Percentiles rank a stretch among this genome's conserved stretches.
These are phyloP conservation scores for Lutjanus argentimaculatus DNA, from an alignment of 2,797 vertebrate genomes.

Conservation along the genomic window DNA sequence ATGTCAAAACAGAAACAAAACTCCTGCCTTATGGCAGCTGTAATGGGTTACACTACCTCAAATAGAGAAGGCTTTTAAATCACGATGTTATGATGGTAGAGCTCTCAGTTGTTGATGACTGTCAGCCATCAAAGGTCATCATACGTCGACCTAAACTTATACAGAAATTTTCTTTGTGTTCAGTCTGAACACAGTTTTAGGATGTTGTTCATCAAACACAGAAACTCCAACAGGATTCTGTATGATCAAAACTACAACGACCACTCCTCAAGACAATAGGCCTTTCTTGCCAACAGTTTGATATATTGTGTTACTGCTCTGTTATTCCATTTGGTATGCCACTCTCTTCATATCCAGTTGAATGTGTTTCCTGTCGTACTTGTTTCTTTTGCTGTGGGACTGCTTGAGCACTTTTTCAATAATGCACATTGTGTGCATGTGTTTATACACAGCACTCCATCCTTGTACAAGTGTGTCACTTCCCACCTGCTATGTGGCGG, in stretches of 20 bases:
- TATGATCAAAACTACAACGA: neutral
- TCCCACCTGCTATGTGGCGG: slow-evolving; percentile 40
- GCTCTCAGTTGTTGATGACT: no score
- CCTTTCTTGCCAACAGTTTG: neutral
- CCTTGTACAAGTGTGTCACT: slow-evolving; percentile 41
- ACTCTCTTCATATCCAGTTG: neutral
- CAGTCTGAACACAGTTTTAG: neutral
- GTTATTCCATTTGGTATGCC: neutral
- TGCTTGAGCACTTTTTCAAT: slow-evolving; percentile 4
- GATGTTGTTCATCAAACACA: neutral
- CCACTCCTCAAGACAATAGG: neutral
- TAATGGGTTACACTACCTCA: no score
- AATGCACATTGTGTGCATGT: slow-evolving; percentile 1
- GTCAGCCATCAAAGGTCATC: no score
- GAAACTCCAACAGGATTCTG: neutral
- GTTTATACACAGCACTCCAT: slow-evolving; percentile 33
- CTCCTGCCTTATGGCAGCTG: no score
- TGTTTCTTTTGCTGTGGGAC: neutral
- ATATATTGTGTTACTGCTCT: neutral
- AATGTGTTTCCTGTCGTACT: neutral
- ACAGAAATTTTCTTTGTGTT: slow-evolving; percentile 5
- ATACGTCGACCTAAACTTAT: no score
- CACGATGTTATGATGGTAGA: no score
- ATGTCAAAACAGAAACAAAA: no score
- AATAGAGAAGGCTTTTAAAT: no score